Conservation (phyloP, 2,888 invertebrate genomes). For the Busseola fusca region DNA sequence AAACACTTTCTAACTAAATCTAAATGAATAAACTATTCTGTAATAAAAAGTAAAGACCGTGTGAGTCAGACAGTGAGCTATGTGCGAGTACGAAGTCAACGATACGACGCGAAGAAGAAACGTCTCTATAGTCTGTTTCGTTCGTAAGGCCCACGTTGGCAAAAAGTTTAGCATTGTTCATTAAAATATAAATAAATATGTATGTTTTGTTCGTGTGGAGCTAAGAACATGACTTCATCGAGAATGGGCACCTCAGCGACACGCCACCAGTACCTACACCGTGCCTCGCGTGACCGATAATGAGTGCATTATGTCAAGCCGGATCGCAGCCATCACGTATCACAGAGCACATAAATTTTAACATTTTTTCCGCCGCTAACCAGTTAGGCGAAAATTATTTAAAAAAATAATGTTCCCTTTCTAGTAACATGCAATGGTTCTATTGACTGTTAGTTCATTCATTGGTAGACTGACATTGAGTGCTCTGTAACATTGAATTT, state of each 20-base stretch:
- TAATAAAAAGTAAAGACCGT: slow-evolving; percentile 22
- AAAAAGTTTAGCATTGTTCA: slow-evolving; percentile 31
- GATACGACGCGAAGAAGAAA: slow-evolving; percentile 13
- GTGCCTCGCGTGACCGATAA: slow-evolving; percentile 55
- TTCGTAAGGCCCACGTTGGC: neutral
- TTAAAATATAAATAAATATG: slow-evolving; percentile 28
- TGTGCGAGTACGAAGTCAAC: slow-evolving; percentile 8
- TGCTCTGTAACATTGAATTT: slow-evolving; percentile 4
- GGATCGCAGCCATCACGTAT: slow-evolving; percentile 48
- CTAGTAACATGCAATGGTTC: slow-evolving; percentile 24
- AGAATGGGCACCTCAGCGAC: slow-evolving; percentile 14
- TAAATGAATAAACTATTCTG: slow-evolving; percentile 30
- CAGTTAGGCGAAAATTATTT: slow-evolving; percentile 30
- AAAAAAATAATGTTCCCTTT: slow-evolving; percentile 21
- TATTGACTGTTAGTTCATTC: slow-evolving; percentile 26
- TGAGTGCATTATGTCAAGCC: slow-evolving; percentile 57
- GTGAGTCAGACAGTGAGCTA: slow-evolving; percentile 33
- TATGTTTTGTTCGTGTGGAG: slow-evolving; percentile 39
- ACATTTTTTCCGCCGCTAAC: slow-evolving; percentile 30
- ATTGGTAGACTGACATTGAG: slow-evolving; percentile 10
- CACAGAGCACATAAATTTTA: slow-evolving; percentile 39
- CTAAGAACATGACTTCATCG: slow-evolving; percentile 30
- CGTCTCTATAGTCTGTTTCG: neutral
- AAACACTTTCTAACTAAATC: slow-evolving; percentile 41
- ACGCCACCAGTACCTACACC: slow-evolving; percentile 18